Evolutionary conservation across 2,797 vertebrate genomes (phyloP), one percentile per base, ranked within the genome.

Genomic region (Falco rusticolus): DNA sequence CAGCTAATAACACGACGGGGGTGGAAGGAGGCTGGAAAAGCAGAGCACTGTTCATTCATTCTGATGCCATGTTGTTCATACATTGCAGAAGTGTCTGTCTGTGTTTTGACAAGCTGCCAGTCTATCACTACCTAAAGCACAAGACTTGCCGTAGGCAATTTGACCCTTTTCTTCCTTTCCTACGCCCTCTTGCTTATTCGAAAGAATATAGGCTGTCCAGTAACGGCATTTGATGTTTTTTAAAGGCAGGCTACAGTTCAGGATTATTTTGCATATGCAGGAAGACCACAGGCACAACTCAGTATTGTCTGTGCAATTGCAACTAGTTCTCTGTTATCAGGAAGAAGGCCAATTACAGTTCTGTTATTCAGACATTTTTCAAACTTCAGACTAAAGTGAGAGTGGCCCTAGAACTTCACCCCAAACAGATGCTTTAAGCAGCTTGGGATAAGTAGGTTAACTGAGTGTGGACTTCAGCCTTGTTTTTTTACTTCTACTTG

Each of bases 51-150:
- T 47, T 97, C 92, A 79, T 89, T 95, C 89, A 72, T 92, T 94
- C 72, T 75, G 54, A 54, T 91, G 48, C 59, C 26, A 9, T 84
- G 82, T 92, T 95, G 82, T 70, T 92, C 93, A 59, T 90, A 86
- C 20, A 19, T 56, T 72, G 77, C 63, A 84, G 90, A 94, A 66
- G 64, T 8, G 6, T 79, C 65, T 6, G 29, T 84, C 88, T 96
- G 63, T 94, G 94, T 95, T 96, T 96, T 96, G 96, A 96, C 95
- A 95, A 65, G 76, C 87, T 95, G 93, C 43, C 95, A 91, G 77
- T 96, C 88, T 84, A 84, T 94, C 65, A 75, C 65, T 84, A 94
- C 84, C 84, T 93, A 88, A 71, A 96, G 84, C 69, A 88, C 70
- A 84, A 72, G 83, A 91, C 71, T 95, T 90, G 91, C 92, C 77